phyloP scores from a whole-genome alignment of 2,888 invertebrate species.

The Epistrophe grossulariae region DNA sequence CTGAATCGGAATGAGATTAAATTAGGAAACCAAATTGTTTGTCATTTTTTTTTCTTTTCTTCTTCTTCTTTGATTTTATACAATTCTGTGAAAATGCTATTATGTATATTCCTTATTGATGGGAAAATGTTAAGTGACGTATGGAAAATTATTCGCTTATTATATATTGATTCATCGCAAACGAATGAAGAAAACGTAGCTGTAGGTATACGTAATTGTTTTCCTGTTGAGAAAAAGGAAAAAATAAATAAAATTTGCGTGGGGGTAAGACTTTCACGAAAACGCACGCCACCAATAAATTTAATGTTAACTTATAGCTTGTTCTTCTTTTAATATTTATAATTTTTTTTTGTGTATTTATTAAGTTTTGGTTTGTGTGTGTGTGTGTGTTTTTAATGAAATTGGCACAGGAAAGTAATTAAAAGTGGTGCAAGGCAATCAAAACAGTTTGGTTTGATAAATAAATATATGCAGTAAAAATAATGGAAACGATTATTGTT shows the following conservation, averaged over 20 bases:
- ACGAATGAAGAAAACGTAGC: not conserved
- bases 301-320: conserved; percentile 25
- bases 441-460: conserved; percentile 13
- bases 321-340: not conserved
- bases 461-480: not conserved
- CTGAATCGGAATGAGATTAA: conserved; percentile 1
- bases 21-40: conserved; percentile 25
- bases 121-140: conserved; percentile 45
- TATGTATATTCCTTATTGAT: conserved; percentile 13
- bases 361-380: conserved; percentile 15
- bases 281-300: conserved; percentile 42
- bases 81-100: not conserved
- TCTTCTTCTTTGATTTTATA: not conserved
- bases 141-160: conserved; percentile 46
- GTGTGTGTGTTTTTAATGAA: conserved; percentile 16
- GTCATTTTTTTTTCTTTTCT: not conserved
- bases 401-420: conserved; percentile 54
- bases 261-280: conserved; percentile 17
- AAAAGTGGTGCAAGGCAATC: conserved; percentile 63
- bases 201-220: not conserved
- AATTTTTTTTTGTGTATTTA: not conserved
- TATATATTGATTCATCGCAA: conserved; percentile 35
- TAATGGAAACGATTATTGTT: conserved; percentile 29
- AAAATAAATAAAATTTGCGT: conserved; percentile 31
- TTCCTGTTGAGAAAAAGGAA: not conserved